phyloP scores from a whole-genome alignment of 2,113 vertebrate species.

The Tympanuchus pallidicinctus region DNA sequence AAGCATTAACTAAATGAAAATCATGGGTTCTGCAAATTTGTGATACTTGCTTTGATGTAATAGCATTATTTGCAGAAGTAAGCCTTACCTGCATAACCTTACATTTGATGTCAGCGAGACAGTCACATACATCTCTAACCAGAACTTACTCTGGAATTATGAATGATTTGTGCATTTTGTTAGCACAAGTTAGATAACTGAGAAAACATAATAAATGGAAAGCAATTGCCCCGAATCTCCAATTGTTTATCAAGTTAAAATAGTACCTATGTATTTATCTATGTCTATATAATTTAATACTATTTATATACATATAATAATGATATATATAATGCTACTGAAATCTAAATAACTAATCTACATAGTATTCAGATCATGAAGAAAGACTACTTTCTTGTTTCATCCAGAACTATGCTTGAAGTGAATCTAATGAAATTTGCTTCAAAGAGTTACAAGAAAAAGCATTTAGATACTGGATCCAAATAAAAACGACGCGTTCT shows the following conservation, averaged over 20 bases:
- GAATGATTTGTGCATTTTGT: not conserved
- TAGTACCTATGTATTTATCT: accelerated
- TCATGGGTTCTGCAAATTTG: not conserved
- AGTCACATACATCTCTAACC: not conserved
- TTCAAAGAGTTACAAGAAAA: not conserved
- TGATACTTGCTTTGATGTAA: not conserved
- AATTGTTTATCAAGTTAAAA: not conserved
- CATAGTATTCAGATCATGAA: not conserved
- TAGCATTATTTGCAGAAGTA: not conserved
- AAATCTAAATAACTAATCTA: not conserved
- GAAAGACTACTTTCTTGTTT: not conserved
- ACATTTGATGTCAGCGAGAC: not conserved
- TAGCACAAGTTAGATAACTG: not conserved
- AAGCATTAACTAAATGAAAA: not conserved
- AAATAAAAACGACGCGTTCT: not conserved
- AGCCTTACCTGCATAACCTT: not conserved
- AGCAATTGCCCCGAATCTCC: not conserved
- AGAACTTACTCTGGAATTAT: not conserved
- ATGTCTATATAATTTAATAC: not conserved
- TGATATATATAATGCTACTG: not conserved
- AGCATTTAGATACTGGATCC: not conserved
- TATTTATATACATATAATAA: not conserved
- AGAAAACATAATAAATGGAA: not conserved
- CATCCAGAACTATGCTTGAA: not conserved
- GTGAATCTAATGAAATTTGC: not conserved